Conservation (phyloP, 2,888 invertebrate genomes). For the Pandemis heparana region DNA sequence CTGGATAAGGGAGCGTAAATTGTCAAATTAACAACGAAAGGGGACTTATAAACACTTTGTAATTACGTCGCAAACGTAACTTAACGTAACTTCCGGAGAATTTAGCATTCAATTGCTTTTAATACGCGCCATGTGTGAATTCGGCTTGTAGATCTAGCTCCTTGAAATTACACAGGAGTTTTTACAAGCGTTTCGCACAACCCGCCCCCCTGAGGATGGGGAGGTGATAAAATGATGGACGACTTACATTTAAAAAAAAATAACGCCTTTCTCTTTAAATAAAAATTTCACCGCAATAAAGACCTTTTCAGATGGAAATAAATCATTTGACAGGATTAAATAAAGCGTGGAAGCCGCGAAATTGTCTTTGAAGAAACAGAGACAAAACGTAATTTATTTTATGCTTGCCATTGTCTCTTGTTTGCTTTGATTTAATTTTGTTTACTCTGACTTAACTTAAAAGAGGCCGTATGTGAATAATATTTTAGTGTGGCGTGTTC, state of each 20-base stretch:
- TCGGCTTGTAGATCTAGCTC: conserved; percentile 20
- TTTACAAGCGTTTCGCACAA: background rate
- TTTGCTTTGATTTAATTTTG: conserved; percentile 39
- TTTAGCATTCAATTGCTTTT: conserved; percentile 4
- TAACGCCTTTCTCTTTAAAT: conserved; percentile 31
- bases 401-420: conserved; percentile 32
- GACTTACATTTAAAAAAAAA: conserved; percentile 28
- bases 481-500: background rate
- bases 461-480: background rate
- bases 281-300: conserved; percentile 40
- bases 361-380: conserved; percentile 40
- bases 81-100: conserved; percentile 13
- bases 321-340: conserved; percentile 44
- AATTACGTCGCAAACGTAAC: conserved; percentile 31
- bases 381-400: conserved; percentile 38
- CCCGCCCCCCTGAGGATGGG: background rate
- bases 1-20: conserved; percentile 11
- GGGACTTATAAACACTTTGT: conserved; percentile 20
- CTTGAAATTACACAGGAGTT: background rate
- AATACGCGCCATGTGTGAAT: conserved; percentile 12
- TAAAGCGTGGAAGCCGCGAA: conserved; percentile 41
- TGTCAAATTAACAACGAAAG: conserved; percentile 9
- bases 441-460: conserved; percentile 18
- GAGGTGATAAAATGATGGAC: conserved; percentile 30
- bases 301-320: conserved; percentile 42